Base-by-base conservation (phyloP, 2,113 vertebrate genomes). In the Heterotis niloticus region DNA sequence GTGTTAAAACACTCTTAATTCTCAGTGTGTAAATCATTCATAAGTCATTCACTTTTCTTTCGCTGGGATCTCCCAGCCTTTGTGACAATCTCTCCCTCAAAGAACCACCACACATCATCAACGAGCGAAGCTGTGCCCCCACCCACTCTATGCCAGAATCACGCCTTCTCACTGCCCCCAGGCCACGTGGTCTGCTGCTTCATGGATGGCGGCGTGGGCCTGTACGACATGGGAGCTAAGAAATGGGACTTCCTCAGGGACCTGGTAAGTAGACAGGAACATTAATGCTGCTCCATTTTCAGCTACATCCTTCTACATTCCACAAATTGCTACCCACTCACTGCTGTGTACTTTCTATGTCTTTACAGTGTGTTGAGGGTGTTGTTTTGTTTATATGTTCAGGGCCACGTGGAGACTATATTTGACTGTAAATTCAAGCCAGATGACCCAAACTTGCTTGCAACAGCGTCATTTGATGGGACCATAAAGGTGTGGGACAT, bases 391-490 rank as follows among this genome's bases (percentile, higher is more conserved):
- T 44, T 44, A 7, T 7, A 5, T 84, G 51, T 85, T 75, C 87
- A 99, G 97, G 98, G 96, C 85, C 98, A 99, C 54, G 93, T 98
- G 81, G 98, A 99, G 92, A 99, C 98, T 29, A 99, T 99, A 86
- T 99, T 99, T 84, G 98, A 99, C 90, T 99, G 97, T 87, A 98
- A 99, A 84, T 99, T 99, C 86, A 99, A 99, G 82, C 96, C 96
- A 12, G 95, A 98, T 44, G 95, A 99, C 79, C 95, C 96, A 60
- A 97, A 98, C 89, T 90, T 98, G 84, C 89, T 99, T 85, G 97
- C 97, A 71, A 99, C 98, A 23, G 98, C 98, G 24, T 99, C 97
- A 18, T 99, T 99, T 89, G 98, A 99, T 80, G 98, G 98, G 81
- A 99, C 97, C 29, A 96, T 99, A 82, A 99, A 99, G 89, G 95